These are phyloP conservation scores for Spongilla lacustris DNA, from an alignment of 37 sponge, comb jelly and placozoan species.

Conservation along the genomic window DNA sequence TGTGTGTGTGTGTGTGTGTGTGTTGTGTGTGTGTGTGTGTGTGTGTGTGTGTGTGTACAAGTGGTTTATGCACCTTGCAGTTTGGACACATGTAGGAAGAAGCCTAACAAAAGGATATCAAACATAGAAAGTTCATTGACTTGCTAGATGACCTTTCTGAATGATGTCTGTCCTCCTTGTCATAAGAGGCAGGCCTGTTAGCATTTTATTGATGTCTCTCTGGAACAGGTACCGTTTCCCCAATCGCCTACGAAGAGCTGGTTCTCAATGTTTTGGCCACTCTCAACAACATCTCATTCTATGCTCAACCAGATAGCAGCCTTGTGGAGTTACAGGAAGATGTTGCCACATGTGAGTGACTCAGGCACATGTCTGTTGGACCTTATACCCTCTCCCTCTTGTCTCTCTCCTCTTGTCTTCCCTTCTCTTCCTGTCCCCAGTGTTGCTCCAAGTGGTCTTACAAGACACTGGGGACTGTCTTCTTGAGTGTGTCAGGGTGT, in stretches of 20 bases:
- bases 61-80: not conserved
- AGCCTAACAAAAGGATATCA: too few relatives aligned
- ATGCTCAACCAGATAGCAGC: constrained; percentile 19
- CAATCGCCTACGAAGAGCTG: constrained; percentile 50
- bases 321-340: constrained; percentile 11
- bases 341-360: constrained; percentile 51
- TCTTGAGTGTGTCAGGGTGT: constrained; percentile 68
- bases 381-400: too few relatives aligned
- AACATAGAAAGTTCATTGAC: too few relatives aligned
- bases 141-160: too few relatives aligned
- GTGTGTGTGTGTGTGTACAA: not conserved
- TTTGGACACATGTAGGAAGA: too few relatives aligned
- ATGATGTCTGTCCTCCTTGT: too few relatives aligned
- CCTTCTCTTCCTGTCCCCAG: constrained; percentile 13
- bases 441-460: constrained; percentile 64
- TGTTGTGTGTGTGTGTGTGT: constrained; percentile 10
- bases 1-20: not conserved
- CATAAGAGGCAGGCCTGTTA: not conserved
- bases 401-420: not conserved
- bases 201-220: not conserved
- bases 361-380: too few relatives aligned
- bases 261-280: constrained; percentile 62
- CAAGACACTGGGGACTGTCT: constrained; percentile 43
- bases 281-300: constrained; percentile 79
- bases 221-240: constrained; percentile 6